These are phyloP conservation scores for Vultur gryphus DNA, from an alignment of 2,797 vertebrate genomes.

Conservation along the genomic window DNA sequence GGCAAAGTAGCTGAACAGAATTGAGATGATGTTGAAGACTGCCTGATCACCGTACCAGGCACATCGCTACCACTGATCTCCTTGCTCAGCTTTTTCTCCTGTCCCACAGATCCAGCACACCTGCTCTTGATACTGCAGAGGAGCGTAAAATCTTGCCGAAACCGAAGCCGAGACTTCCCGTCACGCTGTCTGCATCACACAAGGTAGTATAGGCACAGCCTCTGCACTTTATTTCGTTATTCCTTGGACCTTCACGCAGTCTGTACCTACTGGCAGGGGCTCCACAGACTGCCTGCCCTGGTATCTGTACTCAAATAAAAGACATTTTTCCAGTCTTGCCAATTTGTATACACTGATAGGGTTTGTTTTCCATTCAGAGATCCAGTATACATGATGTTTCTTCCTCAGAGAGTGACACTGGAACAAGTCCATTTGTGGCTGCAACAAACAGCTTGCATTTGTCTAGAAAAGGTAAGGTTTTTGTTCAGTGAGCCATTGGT, in stretches of 20 bases:
- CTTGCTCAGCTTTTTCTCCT: background rate
- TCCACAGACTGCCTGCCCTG: background rate
- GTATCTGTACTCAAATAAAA: background rate
- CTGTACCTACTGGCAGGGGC: background rate
- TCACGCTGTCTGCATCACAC: background rate
- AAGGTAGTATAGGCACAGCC: conserved; percentile 34
- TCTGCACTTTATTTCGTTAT: background rate
- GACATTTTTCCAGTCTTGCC: background rate
- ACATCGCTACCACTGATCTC: background rate
- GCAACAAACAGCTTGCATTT: background rate
- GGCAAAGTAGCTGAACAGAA: background rate
- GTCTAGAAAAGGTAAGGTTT: conserved; percentile 40
- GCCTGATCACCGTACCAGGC: background rate
- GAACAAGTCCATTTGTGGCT: background rate
- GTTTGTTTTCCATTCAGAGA: conserved; percentile 36
- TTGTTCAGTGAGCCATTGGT: background rate
- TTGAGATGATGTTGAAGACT: background rate
- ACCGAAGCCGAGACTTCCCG: background rate
- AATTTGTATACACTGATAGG: background rate
- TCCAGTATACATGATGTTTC: conserved; percentile 20
- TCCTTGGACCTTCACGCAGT: background rate
- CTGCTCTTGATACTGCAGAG: background rate
- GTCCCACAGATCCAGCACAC: background rate
- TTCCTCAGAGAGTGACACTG: conserved; percentile 41
- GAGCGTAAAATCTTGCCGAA: conserved; percentile 9